These are phyloP conservation scores for Siphamia tubifer DNA, from an alignment of 2,113 vertebrate genomes.

Conservation along the genomic window DNA sequence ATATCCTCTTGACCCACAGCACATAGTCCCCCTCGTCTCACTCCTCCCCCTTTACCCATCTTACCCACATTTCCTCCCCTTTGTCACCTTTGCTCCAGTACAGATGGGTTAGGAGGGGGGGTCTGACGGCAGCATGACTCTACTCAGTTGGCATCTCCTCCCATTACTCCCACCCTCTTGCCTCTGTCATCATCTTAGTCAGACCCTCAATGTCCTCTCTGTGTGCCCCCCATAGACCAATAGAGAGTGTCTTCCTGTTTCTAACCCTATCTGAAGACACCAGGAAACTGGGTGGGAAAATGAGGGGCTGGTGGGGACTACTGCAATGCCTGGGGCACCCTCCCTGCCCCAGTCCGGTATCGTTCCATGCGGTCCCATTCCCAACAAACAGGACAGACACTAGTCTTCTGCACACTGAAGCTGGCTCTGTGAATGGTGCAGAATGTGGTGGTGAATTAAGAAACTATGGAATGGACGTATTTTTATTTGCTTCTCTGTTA, in stretches of 20 bases:
- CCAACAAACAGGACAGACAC: slow-evolving; percentile 41
- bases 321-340: slow-evolving; percentile 62
- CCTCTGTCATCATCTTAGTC: slow-evolving; percentile 37
- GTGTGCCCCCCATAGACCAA: slow-evolving; percentile 51
- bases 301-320: slow-evolving; percentile 48
- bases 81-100: slow-evolving; percentile 16
- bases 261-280: slow-evolving; percentile 62
- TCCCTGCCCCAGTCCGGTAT: slow-evolving; percentile 56
- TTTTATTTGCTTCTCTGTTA: background rate
- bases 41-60: background rate
- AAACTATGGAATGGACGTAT: slow-evolving; percentile 1
- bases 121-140: slow-evolving; percentile 70
- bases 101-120: slow-evolving; percentile 44
- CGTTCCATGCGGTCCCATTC: slow-evolving; percentile 72
- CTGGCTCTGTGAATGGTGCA: slow-evolving; percentile 11
- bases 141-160: slow-evolving; percentile 71
- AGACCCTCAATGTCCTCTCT: slow-evolving; percentile 75
- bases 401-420: slow-evolving; percentile 38
- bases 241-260: slow-evolving; percentile 58
- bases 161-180: slow-evolving; percentile 6
- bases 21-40: background rate
- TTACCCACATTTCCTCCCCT: background rate
- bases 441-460: background rate
- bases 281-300: background rate
- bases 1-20: background rate